These are phyloP conservation scores for Cantharis flavilabris DNA, from an alignment of 2,888 invertebrate genomes.

Conservation along the genomic window DNA sequence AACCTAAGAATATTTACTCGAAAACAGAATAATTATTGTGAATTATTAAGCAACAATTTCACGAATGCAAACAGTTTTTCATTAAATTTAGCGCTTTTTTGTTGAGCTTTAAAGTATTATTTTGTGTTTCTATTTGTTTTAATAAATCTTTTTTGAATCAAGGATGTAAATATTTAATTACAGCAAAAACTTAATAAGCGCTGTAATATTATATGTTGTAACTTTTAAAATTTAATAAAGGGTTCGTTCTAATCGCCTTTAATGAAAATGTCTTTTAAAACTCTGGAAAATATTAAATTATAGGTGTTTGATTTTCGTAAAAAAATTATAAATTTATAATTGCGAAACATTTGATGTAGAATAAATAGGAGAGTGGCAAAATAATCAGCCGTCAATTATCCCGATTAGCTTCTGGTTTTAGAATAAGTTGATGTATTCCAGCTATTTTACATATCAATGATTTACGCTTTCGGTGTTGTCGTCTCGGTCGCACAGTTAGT, in stretches of 20 bases:
- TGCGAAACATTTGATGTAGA: neutral
- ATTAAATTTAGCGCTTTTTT: neutral
- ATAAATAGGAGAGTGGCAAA: slow-evolving; percentile 3
- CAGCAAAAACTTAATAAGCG: neutral
- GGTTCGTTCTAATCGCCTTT: neutral
- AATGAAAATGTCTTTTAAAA: neutral
- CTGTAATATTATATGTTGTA: neutral
- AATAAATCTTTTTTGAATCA: neutral
- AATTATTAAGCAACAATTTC: neutral
- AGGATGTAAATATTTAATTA: neutral
- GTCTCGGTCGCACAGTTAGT: slow-evolving; percentile 25
- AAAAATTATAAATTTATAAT: neutral
- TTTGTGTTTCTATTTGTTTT: neutral
- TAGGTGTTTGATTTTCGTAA: neutral
- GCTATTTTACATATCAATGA: slow-evolving; percentile 30
- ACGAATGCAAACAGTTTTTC: neutral
- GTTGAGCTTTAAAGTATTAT: neutral
- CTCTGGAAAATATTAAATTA: neutral
- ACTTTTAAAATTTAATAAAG: neutral
- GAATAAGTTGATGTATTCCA: slow-evolving; percentile 24
- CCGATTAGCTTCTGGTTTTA: slow-evolving; percentile 23
- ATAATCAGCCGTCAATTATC: slow-evolving; percentile 14
- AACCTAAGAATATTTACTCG: neutral
- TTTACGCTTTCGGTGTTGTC: slow-evolving; percentile 26
- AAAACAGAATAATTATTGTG: neutral